A percentile compares a stretch with the other conserved stretches of the same genome.
These are phyloP conservation scores for Steinernema hermaphroditum DNA, from an alignment of 2,888 invertebrate species.

Conservation along the genomic window DNA sequence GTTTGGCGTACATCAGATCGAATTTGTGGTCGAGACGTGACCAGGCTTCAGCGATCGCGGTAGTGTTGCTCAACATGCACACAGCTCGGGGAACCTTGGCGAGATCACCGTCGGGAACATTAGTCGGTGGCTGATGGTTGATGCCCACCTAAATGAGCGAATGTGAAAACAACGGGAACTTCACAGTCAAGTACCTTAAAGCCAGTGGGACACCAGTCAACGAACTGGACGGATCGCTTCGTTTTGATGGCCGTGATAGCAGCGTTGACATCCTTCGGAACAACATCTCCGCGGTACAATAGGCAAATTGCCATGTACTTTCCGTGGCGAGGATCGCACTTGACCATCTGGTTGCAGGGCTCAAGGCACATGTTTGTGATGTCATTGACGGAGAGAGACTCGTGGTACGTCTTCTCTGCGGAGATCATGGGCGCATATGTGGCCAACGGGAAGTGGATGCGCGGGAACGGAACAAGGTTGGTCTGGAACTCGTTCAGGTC, in stretches of 20 bases:
- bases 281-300: slow-evolving; percentile 78
- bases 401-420: slow-evolving; percentile 66
- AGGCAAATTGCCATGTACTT: slow-evolving; percentile 54
- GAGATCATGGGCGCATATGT: slow-evolving; percentile 69
- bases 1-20: not conserved
- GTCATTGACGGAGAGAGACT: slow-evolving; percentile 75
- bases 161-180: too few relatives aligned
- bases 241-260: slow-evolving; percentile 93
- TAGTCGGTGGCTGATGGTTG: slow-evolving; percentile 71
- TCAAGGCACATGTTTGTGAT: slow-evolving; percentile 85
- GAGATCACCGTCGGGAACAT: slow-evolving; percentile 71
- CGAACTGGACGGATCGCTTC: slow-evolving; percentile 79
- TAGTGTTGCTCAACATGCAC: slow-evolving; percentile 86
- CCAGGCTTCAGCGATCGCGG: slow-evolving; percentile 86
- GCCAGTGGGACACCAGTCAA: slow-evolving; percentile 73
- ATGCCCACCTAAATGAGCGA: slow-evolving; percentile 42
- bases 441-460: slow-evolving; percentile 84
- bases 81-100: slow-evolving; percentile 79
- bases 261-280: slow-evolving; percentile 90
- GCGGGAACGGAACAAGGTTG: slow-evolving; percentile 78
- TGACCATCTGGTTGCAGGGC: slow-evolving; percentile 74
- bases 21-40: slow-evolving; percentile 66
- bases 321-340: slow-evolving; percentile 71
- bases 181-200: too few relatives aligned
- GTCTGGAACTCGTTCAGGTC: slow-evolving; percentile 77